Base-by-base conservation (phyloP, 2,888 invertebrate species). In the Trachelus stipa region DNA sequence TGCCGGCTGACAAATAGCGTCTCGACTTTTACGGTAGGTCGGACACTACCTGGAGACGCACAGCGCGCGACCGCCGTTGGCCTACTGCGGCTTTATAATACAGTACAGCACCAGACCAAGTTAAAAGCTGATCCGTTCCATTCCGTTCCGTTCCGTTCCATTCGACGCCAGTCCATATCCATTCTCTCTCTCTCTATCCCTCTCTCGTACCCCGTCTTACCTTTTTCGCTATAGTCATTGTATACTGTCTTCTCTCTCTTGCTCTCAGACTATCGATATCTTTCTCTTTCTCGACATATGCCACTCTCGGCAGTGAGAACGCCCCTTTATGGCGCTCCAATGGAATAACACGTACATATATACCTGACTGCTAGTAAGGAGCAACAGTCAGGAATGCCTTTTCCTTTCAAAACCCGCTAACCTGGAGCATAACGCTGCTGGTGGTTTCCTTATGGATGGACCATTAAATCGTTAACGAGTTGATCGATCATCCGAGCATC, bases 11-110 rank as follows among this genome's bases (percentile, higher is more conserved):
- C 23, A 40, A 37, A 4, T 30, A 56, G 12, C 23, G 71, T 30
- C 73, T 23, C 76, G 76, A 76, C 33, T 30, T 30, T 34, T 83
- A 83, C 82, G 86, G 82, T 86, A 86, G 84, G 85, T 85, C 84
- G 83, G 81, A 84, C 81, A 81, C 83, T 81, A 80, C 76, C 76
- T 78, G 82, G 81, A 73, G 87, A 88, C 83, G 84, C 84, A 86
- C 86, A 86, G 85, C 80, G 83, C 86, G 83, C 90, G 90, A 90
- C 87, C 86, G 90, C 89, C 86, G 90, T 88, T 90, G 90, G 90
- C 91, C 90, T 90, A 91, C 91, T 91, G 90, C 84, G 87, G 83
- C 82, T 81, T 82, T 86, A 85, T 86, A 86, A 77, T 77, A 76
- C 79, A 77, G 74, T 78, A 77, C 79, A 75, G 81, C 81, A 79